These are phyloP conservation scores for Conchocele bisecta DNA, from an alignment of 2,888 invertebrate genomes.

Conservation along the genomic window DNA sequence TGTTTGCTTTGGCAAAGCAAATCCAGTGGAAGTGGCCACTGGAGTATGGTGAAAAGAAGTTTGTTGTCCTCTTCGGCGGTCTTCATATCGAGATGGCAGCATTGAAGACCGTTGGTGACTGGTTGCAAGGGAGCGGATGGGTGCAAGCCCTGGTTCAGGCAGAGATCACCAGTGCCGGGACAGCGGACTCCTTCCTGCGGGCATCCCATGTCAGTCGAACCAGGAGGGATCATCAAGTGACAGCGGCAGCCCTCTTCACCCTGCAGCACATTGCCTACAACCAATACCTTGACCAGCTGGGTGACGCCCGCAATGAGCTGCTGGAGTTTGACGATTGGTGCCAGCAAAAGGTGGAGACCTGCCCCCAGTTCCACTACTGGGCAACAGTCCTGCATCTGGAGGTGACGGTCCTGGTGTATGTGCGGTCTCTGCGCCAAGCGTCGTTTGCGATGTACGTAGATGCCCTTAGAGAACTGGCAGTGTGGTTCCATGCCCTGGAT, in stretches of 20 bases:
- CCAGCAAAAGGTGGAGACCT: not conserved
- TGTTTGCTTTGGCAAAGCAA: too few species aligned
- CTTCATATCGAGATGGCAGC: slow-evolving; percentile 74
- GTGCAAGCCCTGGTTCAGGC: slow-evolving; percentile 55
- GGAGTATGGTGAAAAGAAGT: slow-evolving; percentile 64
- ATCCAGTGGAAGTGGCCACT: slow-evolving; percentile 72
- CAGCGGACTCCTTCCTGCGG: slow-evolving; percentile 59
- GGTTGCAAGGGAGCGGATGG: slow-evolving; percentile 70
- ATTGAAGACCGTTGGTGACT: slow-evolving; percentile 61
- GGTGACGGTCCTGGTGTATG: slow-evolving; percentile 16
- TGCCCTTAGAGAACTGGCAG: not conserved
- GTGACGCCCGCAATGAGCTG: too few species aligned
- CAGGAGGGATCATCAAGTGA: slow-evolving; percentile 61
- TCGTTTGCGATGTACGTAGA: slow-evolving; percentile 35
- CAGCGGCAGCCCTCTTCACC: slow-evolving; percentile 39
- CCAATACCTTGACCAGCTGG: too few species aligned
- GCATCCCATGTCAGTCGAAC: slow-evolving; percentile 49
- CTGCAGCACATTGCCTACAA: slow-evolving; percentile 29
- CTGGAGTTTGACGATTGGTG: slow-evolving; percentile 21
- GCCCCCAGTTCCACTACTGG: slow-evolving; percentile 51
- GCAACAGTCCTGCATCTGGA: slow-evolving; percentile 24
- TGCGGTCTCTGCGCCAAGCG: slow-evolving; percentile 24
- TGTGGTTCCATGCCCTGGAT: too few species aligned
- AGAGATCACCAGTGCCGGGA: slow-evolving; percentile 63
- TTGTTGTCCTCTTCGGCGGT: slow-evolving; percentile 72